These are phyloP conservation scores for Xestia sexstrigata DNA, from an alignment of 2,888 invertebrate genomes.

Conservation along the genomic window DNA sequence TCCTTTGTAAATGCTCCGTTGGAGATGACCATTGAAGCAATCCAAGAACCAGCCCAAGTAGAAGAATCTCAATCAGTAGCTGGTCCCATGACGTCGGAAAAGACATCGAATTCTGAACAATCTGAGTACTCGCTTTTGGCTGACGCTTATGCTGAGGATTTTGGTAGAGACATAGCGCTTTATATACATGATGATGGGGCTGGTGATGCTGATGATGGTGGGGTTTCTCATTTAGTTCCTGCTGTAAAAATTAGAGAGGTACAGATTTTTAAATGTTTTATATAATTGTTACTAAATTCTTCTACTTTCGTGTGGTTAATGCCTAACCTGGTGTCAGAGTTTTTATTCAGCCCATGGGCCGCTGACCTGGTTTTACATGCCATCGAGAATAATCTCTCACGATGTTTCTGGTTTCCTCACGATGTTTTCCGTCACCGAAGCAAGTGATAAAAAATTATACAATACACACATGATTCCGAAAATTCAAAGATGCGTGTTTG, in stretches of 20 bases:
- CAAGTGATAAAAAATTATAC: no score
- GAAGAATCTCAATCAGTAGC: conserved; percentile 46
- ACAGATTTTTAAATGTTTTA: neutral
- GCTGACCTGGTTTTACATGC: no score
- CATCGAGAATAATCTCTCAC: no score
- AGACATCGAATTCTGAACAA: conserved; percentile 66
- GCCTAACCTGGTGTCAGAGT: no score
- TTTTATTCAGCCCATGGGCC: no score
- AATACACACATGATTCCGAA: no score
- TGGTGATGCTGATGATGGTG: conserved; percentile 53
- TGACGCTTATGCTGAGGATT: conserved; percentile 73
- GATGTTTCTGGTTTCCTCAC: no score
- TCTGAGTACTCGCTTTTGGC: conserved; percentile 79
- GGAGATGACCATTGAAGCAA: conserved; percentile 64
- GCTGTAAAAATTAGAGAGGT: conserved; percentile 66
- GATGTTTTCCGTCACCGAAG: no score
- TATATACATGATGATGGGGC: conserved; percentile 70
- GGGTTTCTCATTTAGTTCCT: conserved; percentile 56
- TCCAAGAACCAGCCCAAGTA: conserved; percentile 46
- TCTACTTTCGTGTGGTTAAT: no score
- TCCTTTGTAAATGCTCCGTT: conserved; percentile 75
- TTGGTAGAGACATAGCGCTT: conserved; percentile 72
- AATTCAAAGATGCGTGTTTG: no score
- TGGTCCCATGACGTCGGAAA: conserved; percentile 52
- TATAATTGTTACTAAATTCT: no score